Base-by-base conservation (phyloP, 2,888 invertebrate species). In the Bombyx huttoni region DNA sequence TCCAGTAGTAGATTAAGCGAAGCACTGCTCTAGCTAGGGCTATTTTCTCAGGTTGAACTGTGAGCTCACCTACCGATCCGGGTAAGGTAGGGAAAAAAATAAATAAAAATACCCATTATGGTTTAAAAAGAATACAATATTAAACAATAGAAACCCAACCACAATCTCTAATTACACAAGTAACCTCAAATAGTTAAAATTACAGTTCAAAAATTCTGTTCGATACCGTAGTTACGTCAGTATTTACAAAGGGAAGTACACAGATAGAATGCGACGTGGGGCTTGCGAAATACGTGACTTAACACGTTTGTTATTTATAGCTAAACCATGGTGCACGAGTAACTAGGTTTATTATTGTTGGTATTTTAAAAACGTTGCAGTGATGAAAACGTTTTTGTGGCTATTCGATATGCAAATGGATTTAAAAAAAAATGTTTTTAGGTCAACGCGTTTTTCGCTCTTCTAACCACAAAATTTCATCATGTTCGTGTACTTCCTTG, bases 221-320 rank as follows among this genome's bases (percentile, higher is more conserved):
- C 53, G 56, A 58, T 53, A 57, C 51, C 63, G 51, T 52, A 64
- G 60, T 81, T 80, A 74, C 81, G 74, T 81, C 78, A 81, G 74
- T 80, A 76, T 81, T 79, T 81, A 81, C 77, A 73, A 69, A 75
- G 77, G 78, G 77, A 77, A 78, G 71, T 72, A 62, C 65, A 59
- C 66, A 64, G 63, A 67, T 46, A 47, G 46, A 49, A 55, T 50
- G 53, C 54, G 54, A 67, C 68, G 63, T 61, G 58, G 60, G 63
- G 68, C 69, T 80, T 78, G 71, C 75, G 73, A 76, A 79, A 81
- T 70, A 68, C 63, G 63, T 62, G 57, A 65, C 70, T 68, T 69
- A 63, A 70, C 69, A 60, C 58, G 61, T 67, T 61, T 61, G 64
- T 66, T 82, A 82, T 80, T 77, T 77, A 73, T 80, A 82, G 75